Conservation (phyloP, 2,113 vertebrate species). For the Oxyura jamaicensis region DNA sequence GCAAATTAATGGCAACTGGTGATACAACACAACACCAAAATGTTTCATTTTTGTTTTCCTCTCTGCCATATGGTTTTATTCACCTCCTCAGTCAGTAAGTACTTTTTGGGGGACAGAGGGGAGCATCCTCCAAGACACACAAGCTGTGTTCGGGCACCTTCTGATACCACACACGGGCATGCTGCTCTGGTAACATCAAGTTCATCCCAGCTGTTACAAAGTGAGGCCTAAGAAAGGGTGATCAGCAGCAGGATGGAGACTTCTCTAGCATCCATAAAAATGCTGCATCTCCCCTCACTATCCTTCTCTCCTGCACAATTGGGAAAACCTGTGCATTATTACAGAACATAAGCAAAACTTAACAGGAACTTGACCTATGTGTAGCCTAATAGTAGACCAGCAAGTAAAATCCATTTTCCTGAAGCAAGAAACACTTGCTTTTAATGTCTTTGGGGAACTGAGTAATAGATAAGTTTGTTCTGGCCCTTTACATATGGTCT, state of each 20-base stretch:
- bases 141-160: not conserved
- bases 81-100: not conserved
- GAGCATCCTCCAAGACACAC: not conserved
- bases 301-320: not conserved
- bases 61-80: not conserved
- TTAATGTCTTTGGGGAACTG: not conserved
- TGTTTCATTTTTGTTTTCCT: too few relatives aligned
- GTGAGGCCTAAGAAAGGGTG: not conserved
- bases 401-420: not conserved
- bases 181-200: not conserved
- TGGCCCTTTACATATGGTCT: not conserved
- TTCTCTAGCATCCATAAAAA: not conserved
- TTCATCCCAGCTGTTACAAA: not conserved
- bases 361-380: not conserved
- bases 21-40: not conserved
- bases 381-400: not conserved
- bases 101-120: not conserved
- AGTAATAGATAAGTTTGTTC: not conserved
- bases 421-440: not conserved
- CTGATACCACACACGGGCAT: not conserved
- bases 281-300: not conserved
- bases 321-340: not conserved
- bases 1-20: not conserved
- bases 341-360: not conserved
- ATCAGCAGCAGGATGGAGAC: not conserved